Percentiles rank a stretch among this genome's conserved stretches.
phyloP scores from a whole-genome alignment of 2,113 vertebrate species.

The Steatornis caripensis region DNA sequence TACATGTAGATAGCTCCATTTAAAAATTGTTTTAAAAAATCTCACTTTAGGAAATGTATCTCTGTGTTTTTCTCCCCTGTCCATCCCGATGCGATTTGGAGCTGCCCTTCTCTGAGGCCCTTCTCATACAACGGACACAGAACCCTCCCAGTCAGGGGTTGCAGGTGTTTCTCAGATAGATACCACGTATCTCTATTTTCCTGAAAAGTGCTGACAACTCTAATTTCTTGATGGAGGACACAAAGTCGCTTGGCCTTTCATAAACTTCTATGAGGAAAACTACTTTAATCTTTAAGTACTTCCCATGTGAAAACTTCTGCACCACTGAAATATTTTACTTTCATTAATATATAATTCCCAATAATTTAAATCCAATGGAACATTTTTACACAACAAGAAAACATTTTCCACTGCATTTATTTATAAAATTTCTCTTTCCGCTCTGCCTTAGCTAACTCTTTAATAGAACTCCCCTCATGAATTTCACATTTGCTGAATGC shows the following conservation, averaged over 20 bases:
- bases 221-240: background rate
- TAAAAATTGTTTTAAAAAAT: background rate
- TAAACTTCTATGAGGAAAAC: background rate
- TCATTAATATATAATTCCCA: constrained; percentile 10
- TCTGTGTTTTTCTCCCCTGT: background rate
- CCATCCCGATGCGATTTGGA: background rate
- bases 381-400: constrained; percentile 17
- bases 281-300: constrained; percentile 2
- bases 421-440: constrained; percentile 46
- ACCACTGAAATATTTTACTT: background rate
- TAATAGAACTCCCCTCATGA: constrained; percentile 31
- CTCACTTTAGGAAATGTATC: background rate
- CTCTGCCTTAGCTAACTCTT: constrained; percentile 20
- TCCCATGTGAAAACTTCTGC: background rate
- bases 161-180: background rate
- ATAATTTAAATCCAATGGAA: background rate
- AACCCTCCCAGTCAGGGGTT: background rate
- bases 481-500: constrained; percentile 22
- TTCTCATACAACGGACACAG: background rate
- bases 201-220: background rate
- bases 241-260: background rate
- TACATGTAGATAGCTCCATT: background rate
- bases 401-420: constrained; percentile 27
- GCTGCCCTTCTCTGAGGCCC: background rate
- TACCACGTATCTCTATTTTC: background rate